Evolutionary conservation across 2,888 invertebrate species (phyloP).

Genomic region (Pharmacophagus antenor): DNA sequence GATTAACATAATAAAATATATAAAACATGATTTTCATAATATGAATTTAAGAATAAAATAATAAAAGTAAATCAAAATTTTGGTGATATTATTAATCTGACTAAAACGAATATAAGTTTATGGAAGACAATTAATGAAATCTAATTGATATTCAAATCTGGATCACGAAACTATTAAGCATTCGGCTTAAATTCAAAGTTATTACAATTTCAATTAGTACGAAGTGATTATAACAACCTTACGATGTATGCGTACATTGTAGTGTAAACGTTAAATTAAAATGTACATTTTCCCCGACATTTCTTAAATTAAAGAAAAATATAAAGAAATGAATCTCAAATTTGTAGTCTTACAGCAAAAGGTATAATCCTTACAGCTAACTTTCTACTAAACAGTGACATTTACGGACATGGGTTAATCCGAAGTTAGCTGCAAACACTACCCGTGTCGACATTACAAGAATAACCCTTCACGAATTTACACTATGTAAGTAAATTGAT

Average conservation of each 20-base stretch:
- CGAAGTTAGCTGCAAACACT: conserved; percentile 18
- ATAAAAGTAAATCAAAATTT: not conserved
- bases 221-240: not conserved
- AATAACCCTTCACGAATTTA: conserved; percentile 1
- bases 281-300: too few relatives aligned
- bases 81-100: conserved; percentile 2
- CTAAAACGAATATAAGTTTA: conserved; percentile 1
- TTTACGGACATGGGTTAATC: conserved; percentile 26
- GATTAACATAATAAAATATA: too few relatives aligned
- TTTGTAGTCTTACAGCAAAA: conserved; percentile 9
- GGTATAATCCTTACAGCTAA: conserved; percentile 14
- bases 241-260: not conserved
- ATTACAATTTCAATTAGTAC: not conserved
- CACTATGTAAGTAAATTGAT: conserved; percentile 13
- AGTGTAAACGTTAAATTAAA: not conserved
- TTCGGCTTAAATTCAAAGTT: not conserved
- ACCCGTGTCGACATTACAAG: conserved; percentile 24
- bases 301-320: too few relatives aligned
- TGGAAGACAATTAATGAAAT: not conserved
- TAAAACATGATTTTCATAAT: too few relatives aligned
- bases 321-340: not conserved
- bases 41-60: not conserved
- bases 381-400: conserved; percentile 19
- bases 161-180: not conserved
- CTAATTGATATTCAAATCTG: conserved; percentile 1